These are phyloP conservation scores for Parascotia fuliginaria DNA, from an alignment of 2,888 invertebrate genomes.

Conservation along the genomic window DNA sequence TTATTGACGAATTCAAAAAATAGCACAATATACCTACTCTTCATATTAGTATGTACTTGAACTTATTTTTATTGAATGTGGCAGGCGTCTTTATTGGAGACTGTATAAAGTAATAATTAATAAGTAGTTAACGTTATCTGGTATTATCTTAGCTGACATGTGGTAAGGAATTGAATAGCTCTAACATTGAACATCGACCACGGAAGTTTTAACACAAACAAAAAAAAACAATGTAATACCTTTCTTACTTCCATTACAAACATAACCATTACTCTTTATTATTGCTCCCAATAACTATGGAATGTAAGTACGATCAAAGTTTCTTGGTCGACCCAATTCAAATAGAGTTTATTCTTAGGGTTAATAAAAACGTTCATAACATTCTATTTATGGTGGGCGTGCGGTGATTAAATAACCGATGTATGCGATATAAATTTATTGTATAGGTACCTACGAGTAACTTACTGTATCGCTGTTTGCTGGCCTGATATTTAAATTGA, in stretches of 20 bases:
- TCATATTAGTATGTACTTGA: too few relatives aligned
- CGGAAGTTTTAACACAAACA: too few relatives aligned
- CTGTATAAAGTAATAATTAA: too few relatives aligned
- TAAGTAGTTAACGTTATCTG: too few relatives aligned
- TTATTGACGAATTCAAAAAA: too few relatives aligned
- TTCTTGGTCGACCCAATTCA: slow-evolving; percentile 35
- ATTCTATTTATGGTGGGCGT: slow-evolving; percentile 45
- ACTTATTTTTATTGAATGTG: too few relatives aligned
- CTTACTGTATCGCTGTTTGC: neutral
- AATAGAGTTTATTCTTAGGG: slow-evolving; percentile 46
- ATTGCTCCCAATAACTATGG: slow-evolving; percentile 27
- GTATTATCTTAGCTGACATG: too few relatives aligned
- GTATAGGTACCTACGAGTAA: slow-evolving; percentile 13
- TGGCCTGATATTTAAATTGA: neutral
- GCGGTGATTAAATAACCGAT: slow-evolving; percentile 41
- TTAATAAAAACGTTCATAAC: slow-evolving; percentile 53
- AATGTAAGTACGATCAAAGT: slow-evolving; percentile 19
- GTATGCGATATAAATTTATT: slow-evolving; percentile 38
- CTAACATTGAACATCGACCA: too few relatives aligned
- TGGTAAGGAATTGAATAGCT: too few relatives aligned
- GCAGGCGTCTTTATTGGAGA: too few relatives aligned
- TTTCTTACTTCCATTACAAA: neutral
- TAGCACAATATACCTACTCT: too few relatives aligned
- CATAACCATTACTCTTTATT: slow-evolving; percentile 6
- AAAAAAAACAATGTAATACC: neutral